phyloP scores from a whole-genome alignment of 2,113 vertebrate species.

The Myrmecobius fasciatus region DNA sequence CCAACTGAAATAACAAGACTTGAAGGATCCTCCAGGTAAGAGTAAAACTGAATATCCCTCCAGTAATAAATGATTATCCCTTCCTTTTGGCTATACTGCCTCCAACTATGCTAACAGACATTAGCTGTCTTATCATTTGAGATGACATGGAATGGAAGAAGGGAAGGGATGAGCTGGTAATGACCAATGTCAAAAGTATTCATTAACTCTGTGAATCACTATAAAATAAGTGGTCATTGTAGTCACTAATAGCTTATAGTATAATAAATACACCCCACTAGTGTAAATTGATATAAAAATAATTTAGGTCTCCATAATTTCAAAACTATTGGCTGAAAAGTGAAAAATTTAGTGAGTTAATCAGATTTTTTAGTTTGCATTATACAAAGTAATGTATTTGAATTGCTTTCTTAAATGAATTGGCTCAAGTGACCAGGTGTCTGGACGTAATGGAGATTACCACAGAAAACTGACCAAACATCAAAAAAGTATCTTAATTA shows the following conservation, averaged over 20 bases:
- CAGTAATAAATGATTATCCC: background rate
- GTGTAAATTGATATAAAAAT: background rate
- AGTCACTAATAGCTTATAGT: background rate
- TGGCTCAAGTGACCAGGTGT: background rate
- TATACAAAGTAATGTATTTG: conserved; percentile 33
- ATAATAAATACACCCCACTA: background rate
- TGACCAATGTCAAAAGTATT: background rate
- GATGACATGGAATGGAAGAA: background rate
- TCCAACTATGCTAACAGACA: background rate
- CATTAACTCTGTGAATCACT: background rate
- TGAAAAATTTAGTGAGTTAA: conserved; percentile 30
- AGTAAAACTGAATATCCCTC: background rate
- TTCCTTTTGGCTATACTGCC: background rate
- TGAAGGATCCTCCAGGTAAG: background rate
- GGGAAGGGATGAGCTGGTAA: background rate
- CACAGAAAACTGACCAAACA: conserved; percentile 21
- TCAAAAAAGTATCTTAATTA: background rate
- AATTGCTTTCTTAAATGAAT: background rate
- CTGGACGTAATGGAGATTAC: conserved; percentile 10
- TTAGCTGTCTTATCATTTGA: background rate
- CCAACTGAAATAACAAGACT: background rate
- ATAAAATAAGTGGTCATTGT: background rate
- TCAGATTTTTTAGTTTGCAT: conserved; percentile 5
- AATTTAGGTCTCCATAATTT: background rate
- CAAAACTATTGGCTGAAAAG: conserved; percentile 16